Base-by-base conservation (phyloP, 2,113 vertebrate species). In the Hippoglossus stenolepis region DNA sequence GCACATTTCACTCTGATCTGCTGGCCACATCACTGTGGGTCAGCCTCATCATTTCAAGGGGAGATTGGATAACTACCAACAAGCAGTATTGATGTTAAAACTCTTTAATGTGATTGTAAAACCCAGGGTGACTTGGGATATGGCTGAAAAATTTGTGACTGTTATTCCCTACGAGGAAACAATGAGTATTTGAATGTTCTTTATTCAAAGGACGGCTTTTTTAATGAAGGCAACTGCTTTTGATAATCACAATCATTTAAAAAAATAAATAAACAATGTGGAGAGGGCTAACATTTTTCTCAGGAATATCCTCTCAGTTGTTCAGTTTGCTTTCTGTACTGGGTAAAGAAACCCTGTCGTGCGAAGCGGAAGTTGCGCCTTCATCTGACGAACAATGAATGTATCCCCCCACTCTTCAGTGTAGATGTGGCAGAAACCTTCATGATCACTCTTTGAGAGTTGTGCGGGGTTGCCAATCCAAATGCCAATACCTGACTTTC, bases 331-430 rank as follows among this genome's bases (percentile, higher is more conserved):
- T 70, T 78, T 73, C 71, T 65, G n/a, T 59, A 20, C 70, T 77
- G 65, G 65, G 66, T 65, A 77, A 71, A 14, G 7, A n/a, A 73
- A 73, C 31, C 15, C 23, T 59, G 73, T 40, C 82, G 88, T 51
- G 47, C 5, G 5, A 38, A 43, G 40, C 40, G 40, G 40, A 51
- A 85, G 83, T 89, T 75, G 56, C 77, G 53, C 57, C 67, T 82
- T 81, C 62, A 56, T 84, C 70, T 81, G 76, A 81, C 61, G 87
- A 92, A 88, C 85, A 87, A 89, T 91, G 94, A 94, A 94, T 94
- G 91, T 93, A 93, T 82, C 70, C 67, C 60, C 76, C 77, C 64
- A 26, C 66, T 68, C 60, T 73, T 79, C 59, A 4, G 26, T 65
- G 68, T 68, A 58, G 31, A 61, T 70, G 65, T 81, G 74, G 62